Conservation (phyloP, 2,797 vertebrate species). For the Masticophis lateralis region DNA sequence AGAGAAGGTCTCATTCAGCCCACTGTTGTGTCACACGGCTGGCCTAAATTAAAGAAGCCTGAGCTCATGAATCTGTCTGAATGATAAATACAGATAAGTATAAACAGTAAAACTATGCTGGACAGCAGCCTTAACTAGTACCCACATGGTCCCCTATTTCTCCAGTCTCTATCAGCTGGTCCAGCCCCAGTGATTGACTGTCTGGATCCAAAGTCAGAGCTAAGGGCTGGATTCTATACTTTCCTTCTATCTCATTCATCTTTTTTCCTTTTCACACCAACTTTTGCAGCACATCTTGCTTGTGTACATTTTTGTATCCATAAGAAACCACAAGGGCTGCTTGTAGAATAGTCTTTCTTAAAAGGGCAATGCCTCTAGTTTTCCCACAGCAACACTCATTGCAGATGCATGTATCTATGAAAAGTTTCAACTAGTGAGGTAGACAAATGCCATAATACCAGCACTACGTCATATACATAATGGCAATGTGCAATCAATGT, state of each 20-base stretch:
- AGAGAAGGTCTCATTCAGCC: background rate
- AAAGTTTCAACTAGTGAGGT: background rate
- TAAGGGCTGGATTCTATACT: background rate
- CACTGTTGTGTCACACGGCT: background rate
- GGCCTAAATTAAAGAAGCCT: background rate
- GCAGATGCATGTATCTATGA: background rate
- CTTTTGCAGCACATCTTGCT: constrained; percentile 26
- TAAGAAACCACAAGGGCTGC: constrained; percentile 19
- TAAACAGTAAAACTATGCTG: background rate
- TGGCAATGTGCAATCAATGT: background rate
- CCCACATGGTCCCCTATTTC: too few species aligned
- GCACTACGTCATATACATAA: background rate
- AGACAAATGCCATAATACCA: background rate
- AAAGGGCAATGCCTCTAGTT: constrained; percentile 55
- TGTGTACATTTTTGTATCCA: constrained; percentile 18
- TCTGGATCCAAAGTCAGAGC: background rate
- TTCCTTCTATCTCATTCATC: too few species aligned
- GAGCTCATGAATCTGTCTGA: background rate
- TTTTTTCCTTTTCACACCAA: background rate
- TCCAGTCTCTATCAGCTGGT: background rate
- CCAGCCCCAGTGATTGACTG: background rate
- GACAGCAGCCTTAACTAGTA: constrained; percentile 14
- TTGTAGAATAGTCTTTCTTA: constrained; percentile 42
- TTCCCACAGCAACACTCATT: background rate
- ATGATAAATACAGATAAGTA: background rate